Evolutionary conservation across 2,888 invertebrate genomes (phyloP).

Genomic region (Cerastis leucographa): DNA sequence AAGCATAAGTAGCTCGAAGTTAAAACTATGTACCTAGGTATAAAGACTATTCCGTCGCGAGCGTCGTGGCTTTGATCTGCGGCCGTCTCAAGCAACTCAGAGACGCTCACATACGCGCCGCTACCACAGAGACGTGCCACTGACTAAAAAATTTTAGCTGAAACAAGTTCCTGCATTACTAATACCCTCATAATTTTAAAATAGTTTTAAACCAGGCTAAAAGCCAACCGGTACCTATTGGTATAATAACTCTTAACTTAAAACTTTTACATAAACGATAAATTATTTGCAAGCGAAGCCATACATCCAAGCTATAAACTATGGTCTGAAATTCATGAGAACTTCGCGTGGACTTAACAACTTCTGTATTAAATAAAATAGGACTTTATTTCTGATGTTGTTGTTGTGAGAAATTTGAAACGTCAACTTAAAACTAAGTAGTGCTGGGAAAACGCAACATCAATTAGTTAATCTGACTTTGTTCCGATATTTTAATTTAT

Average conservation of each 20-base stretch:
- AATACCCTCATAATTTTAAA: no score
- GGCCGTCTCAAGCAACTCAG: not conserved
- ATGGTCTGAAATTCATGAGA: not conserved
- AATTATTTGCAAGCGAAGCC: conserved; percentile 6
- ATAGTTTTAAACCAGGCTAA: no score
- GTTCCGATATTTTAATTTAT: no score
- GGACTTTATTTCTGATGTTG: not conserved
- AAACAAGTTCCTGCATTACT: not conserved
- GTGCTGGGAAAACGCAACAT: not conserved
- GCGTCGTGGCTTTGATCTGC: conserved; percentile 10
- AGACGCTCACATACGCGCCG: not conserved
- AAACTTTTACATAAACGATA: not conserved
- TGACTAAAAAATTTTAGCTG: not conserved
- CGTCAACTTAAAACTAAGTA: not conserved
- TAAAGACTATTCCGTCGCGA: conserved; percentile 10
- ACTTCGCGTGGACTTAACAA: not conserved
- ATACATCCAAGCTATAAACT: conserved; percentile 1
- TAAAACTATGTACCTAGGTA: not conserved
- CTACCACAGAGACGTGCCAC: not conserved
- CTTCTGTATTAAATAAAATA: conserved; percentile 8
- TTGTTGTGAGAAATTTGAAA: not conserved
- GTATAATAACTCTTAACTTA: no score
- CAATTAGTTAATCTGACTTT: not conserved
- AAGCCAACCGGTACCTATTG: no score
- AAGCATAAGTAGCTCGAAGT: not conserved